phyloP scores from a whole-genome alignment of 2,113 vertebrate species.

The Axis porcinus region DNA sequence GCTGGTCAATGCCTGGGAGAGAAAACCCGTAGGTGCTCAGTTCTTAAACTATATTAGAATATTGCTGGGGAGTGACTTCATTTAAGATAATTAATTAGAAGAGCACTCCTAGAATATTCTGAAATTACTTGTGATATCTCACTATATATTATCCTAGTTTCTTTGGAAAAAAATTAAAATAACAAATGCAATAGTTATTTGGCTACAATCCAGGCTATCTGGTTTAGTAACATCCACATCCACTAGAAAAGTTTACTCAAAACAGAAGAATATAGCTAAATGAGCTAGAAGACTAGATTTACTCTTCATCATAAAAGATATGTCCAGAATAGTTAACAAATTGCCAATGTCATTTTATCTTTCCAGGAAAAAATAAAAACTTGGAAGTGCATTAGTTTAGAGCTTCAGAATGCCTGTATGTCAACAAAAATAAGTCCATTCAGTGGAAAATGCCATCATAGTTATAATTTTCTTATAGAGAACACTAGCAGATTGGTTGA shows the following conservation, averaged over 20 bases:
- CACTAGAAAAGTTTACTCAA: not conserved
- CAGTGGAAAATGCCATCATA: not conserved
- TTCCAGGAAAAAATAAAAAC: not conserved
- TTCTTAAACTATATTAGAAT: not conserved
- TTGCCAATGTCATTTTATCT: not conserved
- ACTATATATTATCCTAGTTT: not conserved
- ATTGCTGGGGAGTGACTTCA: not conserved
- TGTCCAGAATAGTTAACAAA: not conserved
- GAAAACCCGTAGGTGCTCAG: not conserved
- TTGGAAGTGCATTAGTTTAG: not conserved
- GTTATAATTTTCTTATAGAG: not conserved
- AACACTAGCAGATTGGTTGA: not conserved
- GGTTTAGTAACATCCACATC: not conserved
- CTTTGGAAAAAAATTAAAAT: not conserved
- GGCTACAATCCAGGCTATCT: not conserved
- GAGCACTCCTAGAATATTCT: not conserved
- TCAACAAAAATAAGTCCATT: constrained; percentile 4
- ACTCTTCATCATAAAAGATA: not conserved
- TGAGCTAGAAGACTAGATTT: not conserved
- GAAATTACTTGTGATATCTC: not conserved
- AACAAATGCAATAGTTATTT: not conserved
- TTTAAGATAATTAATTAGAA: not conserved
- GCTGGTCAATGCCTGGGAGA: not conserved
- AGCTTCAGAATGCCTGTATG: not conserved
- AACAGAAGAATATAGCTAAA: not conserved